Conservation (phyloP, 2,888 invertebrate genomes). For the Abrostola triplasia region DNA sequence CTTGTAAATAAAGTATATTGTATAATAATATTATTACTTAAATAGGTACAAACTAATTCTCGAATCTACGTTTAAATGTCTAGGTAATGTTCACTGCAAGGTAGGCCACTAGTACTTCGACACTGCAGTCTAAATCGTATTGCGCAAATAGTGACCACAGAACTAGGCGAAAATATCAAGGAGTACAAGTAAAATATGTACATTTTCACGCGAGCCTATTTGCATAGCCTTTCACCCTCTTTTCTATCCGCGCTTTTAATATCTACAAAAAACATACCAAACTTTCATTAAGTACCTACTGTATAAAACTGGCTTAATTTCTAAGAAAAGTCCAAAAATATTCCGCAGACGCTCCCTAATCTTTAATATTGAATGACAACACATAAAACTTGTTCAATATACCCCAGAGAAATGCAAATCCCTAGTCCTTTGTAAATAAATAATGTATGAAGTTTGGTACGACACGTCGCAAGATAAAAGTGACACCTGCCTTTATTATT, state of each 20-base stretch:
- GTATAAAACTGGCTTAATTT: conserved; percentile 65
- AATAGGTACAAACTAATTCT: too few species aligned
- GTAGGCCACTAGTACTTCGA: not conserved
- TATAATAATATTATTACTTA: too few species aligned
- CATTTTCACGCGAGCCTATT: conserved; percentile 16
- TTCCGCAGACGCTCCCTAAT: conserved; percentile 58
- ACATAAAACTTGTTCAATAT: conserved; percentile 83
- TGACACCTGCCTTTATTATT: conserved; percentile 55
- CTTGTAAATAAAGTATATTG: too few species aligned
- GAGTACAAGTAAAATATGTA: conserved; percentile 20
- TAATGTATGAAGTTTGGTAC: conserved; percentile 71
- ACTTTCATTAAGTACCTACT: conserved; percentile 64
- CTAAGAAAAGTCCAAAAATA: conserved; percentile 63
- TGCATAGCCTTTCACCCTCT: conserved; percentile 12
- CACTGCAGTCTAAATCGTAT: too few species aligned
- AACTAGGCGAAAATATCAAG: conserved; percentile 18
- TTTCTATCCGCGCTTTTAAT: conserved; percentile 22
- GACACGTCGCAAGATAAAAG: conserved; percentile 47
- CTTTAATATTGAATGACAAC: conserved; percentile 81
- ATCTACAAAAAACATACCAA: conserved; percentile 50
- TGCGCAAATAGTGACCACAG: not conserved
- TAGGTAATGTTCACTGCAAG: too few species aligned
- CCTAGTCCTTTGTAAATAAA: conserved; percentile 72
- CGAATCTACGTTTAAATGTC: too few species aligned
- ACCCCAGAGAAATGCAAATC: conserved; percentile 77